phyloP scores from a whole-genome alignment of 2,888 invertebrate genomes.

The Allophyes oxyacanthae region DNA sequence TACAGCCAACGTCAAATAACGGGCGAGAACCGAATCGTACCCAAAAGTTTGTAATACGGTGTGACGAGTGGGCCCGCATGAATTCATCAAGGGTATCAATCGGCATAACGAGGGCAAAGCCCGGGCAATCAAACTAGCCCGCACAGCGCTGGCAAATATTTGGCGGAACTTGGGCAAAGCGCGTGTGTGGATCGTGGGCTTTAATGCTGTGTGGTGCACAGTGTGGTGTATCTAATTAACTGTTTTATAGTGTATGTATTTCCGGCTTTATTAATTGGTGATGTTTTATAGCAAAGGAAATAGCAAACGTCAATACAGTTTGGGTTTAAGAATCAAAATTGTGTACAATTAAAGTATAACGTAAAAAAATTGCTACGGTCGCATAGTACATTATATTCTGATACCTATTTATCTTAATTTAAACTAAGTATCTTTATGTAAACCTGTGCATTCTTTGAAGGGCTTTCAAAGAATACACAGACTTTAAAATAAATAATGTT shows the following conservation, averaged over 20 bases:
- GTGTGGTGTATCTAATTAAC: slow-evolving; percentile 25
- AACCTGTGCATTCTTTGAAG: too few relatives aligned
- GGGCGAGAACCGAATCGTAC: slow-evolving; percentile 32
- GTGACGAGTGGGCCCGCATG: slow-evolving; percentile 40
- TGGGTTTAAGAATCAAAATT: too few relatives aligned
- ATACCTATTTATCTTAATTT: too few relatives aligned
- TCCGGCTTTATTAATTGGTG: too few relatives aligned
- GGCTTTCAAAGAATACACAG: too few relatives aligned
- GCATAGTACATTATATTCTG: too few relatives aligned
- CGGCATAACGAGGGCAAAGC: slow-evolving; percentile 63
- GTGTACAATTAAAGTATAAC: too few relatives aligned
- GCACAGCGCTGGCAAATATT: slow-evolving; percentile 65
- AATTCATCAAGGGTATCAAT: slow-evolving; percentile 76
- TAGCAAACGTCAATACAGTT: too few relatives aligned
- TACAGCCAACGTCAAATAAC: slow-evolving; percentile 41
- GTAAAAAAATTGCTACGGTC: too few relatives aligned
- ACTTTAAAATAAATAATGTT: too few relatives aligned
- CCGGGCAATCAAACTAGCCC: slow-evolving; percentile 69
- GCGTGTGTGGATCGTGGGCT: slow-evolving; percentile 35
- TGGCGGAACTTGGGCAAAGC: slow-evolving; percentile 49
- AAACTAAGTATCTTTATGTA: too few relatives aligned
- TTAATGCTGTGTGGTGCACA: slow-evolving; percentile 24
- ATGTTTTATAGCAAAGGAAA: too few relatives aligned
- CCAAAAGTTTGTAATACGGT: slow-evolving; percentile 43
- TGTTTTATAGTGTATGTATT: not conserved